phyloP scores from a whole-genome alignment of 2,113 vertebrate genomes.

The Sapajus apella region DNA sequence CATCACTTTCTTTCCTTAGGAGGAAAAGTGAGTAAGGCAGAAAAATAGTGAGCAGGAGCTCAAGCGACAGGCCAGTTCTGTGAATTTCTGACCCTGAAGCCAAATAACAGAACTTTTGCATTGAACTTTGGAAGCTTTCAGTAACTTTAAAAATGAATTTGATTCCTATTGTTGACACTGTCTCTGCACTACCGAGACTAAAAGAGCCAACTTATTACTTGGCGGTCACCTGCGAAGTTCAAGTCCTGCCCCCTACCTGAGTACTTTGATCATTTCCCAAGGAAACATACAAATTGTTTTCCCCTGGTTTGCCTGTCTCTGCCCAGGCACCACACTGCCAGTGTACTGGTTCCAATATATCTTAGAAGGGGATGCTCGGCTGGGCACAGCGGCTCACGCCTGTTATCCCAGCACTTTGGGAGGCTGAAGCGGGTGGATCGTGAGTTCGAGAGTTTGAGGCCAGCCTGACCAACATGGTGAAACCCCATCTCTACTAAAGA shows the following conservation, averaged over 20 bases:
- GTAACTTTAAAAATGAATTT: slow-evolving; percentile 56
- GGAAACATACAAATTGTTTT: not conserved
- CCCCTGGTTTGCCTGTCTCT: not conserved
- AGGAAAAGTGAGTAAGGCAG: not conserved
- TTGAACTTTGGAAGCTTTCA: slow-evolving; percentile 32
- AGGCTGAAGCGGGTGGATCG: too few relatives aligned
- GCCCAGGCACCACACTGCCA: not conserved
- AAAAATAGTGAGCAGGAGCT: not conserved
- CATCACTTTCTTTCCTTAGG: not conserved
- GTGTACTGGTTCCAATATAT: not conserved
- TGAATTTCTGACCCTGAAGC: slow-evolving; percentile 39
- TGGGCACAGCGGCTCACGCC: too few relatives aligned
- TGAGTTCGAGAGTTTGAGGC: too few relatives aligned
- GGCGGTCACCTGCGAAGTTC: slow-evolving; percentile 38
- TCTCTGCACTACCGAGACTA: not conserved
- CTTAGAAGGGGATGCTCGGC: not conserved
- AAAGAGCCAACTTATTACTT: slow-evolving; percentile 25
- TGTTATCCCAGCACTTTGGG: too few relatives aligned
- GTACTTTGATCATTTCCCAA: slow-evolving; percentile 52
- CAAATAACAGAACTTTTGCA: slow-evolving; percentile 1
- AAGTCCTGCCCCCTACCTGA: not conserved
- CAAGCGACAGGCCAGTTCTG: not conserved
- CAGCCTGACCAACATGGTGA: too few relatives aligned
- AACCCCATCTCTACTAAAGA: too few relatives aligned
- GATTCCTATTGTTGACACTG: slow-evolving; percentile 46